A percentile compares a stretch with the other conserved stretches of the same genome.
phyloP scores from a whole-genome alignment of 2,797 vertebrate species.

The Oreochromis grahami region DNA sequence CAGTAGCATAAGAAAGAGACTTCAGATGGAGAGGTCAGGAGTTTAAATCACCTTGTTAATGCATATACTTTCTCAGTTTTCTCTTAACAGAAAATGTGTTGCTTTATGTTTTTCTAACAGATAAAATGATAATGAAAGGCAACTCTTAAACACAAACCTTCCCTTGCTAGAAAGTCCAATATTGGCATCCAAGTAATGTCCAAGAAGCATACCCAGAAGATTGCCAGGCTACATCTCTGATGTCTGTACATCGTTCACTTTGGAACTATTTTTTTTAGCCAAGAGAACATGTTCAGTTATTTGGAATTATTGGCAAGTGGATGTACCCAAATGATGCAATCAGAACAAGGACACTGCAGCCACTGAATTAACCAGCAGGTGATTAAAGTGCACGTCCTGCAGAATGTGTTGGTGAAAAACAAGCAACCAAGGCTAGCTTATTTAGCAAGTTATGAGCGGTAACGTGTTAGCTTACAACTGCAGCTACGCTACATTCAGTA shows the following conservation, averaged over 20 bases:
- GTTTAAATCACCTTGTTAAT: background rate
- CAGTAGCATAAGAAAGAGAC: background rate
- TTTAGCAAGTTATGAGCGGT: background rate
- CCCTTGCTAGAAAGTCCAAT: background rate
- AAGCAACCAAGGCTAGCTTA: background rate
- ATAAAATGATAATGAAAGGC: background rate
- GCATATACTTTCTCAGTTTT: background rate
- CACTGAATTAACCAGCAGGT: background rate
- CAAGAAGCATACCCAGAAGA: background rate
- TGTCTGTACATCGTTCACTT: background rate
- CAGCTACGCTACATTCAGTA: too few relatives aligned
- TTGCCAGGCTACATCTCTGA: background rate
- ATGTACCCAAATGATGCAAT: fast-evolving
- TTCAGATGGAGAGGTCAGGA: background rate
- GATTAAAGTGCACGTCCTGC: fast-evolving
- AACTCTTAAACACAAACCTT: background rate
- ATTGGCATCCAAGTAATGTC: background rate
- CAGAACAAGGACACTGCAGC: background rate
- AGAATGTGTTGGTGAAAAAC: background rate
- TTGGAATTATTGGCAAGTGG: background rate
- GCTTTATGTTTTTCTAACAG: background rate
- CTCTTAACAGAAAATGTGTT: background rate
- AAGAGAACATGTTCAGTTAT: background rate
- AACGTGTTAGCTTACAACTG: background rate
- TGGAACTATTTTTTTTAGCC: background rate